These are phyloP conservation scores for Smittia aterrima DNA, from an alignment of 2,888 invertebrate genomes.

Conservation along the genomic window DNA sequence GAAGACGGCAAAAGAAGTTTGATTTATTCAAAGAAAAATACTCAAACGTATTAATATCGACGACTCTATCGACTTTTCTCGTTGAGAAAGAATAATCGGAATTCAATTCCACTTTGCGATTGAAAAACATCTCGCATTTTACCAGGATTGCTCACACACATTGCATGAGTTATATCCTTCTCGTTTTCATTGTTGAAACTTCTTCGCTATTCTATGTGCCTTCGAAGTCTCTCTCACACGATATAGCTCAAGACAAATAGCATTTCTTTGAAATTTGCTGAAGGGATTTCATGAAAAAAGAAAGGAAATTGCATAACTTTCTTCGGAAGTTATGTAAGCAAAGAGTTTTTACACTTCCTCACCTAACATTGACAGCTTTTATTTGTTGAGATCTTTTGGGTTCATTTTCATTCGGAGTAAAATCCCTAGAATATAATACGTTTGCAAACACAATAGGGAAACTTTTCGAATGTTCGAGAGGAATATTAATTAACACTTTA, in stretches of 20 bases:
- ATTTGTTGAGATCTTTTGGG: no score
- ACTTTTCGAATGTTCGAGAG: not conserved
- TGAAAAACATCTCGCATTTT: conserved; percentile 8
- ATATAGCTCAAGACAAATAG: no score
- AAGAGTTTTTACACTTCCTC: no score
- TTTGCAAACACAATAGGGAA: conserved; percentile 8
- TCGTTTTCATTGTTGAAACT: conserved; percentile 19
- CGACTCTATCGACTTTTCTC: not conserved
- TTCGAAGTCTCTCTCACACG: no score
- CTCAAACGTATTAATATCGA: not conserved
- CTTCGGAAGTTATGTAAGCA: no score
- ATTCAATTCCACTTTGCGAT: not conserved
- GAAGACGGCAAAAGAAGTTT: not conserved
- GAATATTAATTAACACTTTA: conserved; percentile 33
- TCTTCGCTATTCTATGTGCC: not conserved
- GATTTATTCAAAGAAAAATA: not conserved
- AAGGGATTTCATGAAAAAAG: not conserved
- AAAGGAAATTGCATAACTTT: not conserved
- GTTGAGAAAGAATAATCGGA: not conserved
- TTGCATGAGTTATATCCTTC: not conserved
- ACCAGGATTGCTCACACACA: not conserved
- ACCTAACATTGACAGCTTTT: no score
- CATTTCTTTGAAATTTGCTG: no score
- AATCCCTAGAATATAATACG: conserved; percentile 2
- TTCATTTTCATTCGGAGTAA: no score